A percentile compares a stretch with the other conserved stretches of the same genome.
Evolutionary conservation across 2,797 vertebrate species (phyloP).

Genomic region (Moxostoma hubbsi): DNA sequence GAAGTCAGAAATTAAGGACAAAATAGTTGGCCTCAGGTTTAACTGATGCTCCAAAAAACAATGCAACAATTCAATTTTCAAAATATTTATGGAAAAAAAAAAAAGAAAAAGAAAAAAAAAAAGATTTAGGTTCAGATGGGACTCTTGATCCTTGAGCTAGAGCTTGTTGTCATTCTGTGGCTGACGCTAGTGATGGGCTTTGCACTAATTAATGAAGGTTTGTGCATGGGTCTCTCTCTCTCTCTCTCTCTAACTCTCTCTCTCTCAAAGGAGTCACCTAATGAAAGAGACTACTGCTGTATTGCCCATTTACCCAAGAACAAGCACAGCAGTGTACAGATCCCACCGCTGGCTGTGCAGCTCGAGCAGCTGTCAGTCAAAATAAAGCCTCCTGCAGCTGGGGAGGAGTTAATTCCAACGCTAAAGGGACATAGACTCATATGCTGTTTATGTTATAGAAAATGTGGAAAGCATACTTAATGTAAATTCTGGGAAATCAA

Average conservation of each 20-base stretch:
- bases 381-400: conserved; percentile 22
- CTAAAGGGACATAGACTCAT: not conserved
- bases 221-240: conserved; percentile 18
- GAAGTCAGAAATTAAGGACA: no score
- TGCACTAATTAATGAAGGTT: conserved; percentile 36
- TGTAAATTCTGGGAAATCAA: not conserved
- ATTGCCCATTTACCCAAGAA: conserved; percentile 38
- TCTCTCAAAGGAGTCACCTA: conserved; percentile 33
- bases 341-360: conserved; percentile 17
- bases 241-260: conserved; percentile 29
- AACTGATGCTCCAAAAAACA: no score
- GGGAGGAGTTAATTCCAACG: not conserved
- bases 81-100: no score
- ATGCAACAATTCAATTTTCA: no score
- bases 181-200: conserved; percentile 11
- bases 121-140: not conserved
- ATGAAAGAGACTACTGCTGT: conserved; percentile 42
- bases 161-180: conserved; percentile 31
- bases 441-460: not conserved
- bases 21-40: no score
- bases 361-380: conserved; percentile 37
- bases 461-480: not conserved
- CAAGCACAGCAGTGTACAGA: conserved; percentile 20
- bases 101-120: no score
- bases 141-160: conserved; percentile 3